Percentiles rank a stretch among this genome's conserved stretches.
These are phyloP conservation scores for Anser brachyrhynchus DNA, from an alignment of 2,113 vertebrate genomes.

Conservation along the genomic window DNA sequence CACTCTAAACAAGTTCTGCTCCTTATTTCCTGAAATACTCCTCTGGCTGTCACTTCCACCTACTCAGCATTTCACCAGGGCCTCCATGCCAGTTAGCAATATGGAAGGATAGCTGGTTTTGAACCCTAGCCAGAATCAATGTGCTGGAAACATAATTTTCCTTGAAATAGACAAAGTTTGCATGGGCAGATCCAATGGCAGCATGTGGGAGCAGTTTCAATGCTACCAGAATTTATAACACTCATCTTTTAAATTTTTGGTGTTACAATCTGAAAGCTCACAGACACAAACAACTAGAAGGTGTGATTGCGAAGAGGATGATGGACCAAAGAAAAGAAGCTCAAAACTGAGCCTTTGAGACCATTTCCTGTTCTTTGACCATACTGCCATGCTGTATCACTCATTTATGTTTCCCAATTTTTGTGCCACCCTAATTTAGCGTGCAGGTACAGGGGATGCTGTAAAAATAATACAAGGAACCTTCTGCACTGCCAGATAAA, in stretches of 20 bases:
- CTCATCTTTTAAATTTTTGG: background rate
- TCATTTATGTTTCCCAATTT: background rate
- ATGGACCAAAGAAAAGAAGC: background rate
- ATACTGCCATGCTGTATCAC: background rate
- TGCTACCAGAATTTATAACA: background rate
- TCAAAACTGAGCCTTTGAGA: background rate
- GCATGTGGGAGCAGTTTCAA: background rate
- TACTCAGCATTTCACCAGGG: background rate
- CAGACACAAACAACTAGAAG: background rate
- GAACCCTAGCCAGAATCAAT: background rate
- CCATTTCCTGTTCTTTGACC: background rate
- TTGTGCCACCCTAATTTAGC: background rate
- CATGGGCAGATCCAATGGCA: background rate
- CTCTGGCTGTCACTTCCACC: background rate
- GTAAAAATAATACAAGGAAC: background rate
- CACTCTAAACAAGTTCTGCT: background rate
- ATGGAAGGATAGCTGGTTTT: background rate
- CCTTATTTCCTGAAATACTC: background rate
- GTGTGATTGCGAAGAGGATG: background rate
- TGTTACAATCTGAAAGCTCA: background rate
- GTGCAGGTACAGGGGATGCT: background rate
- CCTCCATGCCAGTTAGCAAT: background rate
- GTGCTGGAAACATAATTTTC: background rate
- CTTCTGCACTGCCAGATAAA: background rate
- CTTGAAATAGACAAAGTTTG: background rate